Conservation (phyloP, 2,113 vertebrate genomes). For the Callopanchax toddi region DNA sequence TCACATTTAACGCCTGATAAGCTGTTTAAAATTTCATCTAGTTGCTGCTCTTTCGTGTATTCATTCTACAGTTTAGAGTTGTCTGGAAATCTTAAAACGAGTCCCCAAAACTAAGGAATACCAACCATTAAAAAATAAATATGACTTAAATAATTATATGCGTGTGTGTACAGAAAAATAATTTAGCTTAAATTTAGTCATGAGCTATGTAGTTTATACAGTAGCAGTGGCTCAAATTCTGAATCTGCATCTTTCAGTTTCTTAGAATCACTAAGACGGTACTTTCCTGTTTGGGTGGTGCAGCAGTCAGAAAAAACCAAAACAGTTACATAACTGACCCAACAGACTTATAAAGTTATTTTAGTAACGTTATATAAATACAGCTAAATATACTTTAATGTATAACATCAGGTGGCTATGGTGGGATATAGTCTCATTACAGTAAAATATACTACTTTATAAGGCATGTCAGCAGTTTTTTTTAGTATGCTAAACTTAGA, state of each 20-base stretch:
- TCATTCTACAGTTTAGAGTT: conserved; percentile 6
- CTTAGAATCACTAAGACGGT: conserved; percentile 6
- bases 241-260: neutral
- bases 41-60: neutral
- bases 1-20: neutral
- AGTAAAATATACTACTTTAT: no score
- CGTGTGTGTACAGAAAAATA: no score
- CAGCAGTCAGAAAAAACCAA: neutral
- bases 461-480: no score
- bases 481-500: no score
- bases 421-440: no score
- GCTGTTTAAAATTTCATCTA: neutral
- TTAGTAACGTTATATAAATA: neutral
- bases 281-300: conserved; percentile 7
- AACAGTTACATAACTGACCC: no score
- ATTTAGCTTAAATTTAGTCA: no score
- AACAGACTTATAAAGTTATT: neutral
- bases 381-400: neutral
- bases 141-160: no score
- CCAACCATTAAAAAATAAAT: no score
- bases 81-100: neutral
- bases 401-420: no score
- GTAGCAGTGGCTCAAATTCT: conserved; percentile 14
- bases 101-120: no score
- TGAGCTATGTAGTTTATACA: neutral